Percentiles rank a stretch among this genome's conserved stretches.
Evolutionary conservation across 2,888 invertebrate genomes (phyloP).

Genomic region (Synanthedon vespiformis): DNA sequence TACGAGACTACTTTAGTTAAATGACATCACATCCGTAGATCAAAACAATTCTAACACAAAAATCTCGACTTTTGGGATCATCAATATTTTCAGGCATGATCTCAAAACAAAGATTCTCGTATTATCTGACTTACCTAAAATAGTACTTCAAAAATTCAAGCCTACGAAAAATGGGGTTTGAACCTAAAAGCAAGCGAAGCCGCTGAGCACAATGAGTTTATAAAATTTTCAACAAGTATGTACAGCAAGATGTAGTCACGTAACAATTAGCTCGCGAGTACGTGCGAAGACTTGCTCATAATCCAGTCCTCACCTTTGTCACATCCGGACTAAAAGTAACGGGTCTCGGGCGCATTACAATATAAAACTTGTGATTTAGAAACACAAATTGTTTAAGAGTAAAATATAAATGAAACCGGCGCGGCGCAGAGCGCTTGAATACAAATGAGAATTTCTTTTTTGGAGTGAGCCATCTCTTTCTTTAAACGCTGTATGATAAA

Average conservation of each 20-base stretch:
- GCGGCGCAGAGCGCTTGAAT: conserved; percentile 36
- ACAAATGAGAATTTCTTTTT: conserved; percentile 55
- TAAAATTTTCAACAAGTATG: neutral
- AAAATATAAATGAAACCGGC: conserved; percentile 51
- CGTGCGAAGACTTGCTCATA: conserved; percentile 33
- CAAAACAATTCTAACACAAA: no score
- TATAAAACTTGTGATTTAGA: conserved; percentile 53
- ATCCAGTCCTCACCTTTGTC: conserved; percentile 40
- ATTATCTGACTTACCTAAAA: no score
- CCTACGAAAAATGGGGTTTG: no score
- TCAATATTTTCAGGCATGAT: no score
- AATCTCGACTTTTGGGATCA: no score
- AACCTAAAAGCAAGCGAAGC: no score
- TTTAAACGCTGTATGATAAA: conserved; percentile 54
- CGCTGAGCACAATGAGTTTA: no score
- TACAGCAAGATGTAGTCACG: conserved; percentile 7
- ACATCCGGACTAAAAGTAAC: conserved; percentile 44
- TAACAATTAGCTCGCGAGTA: conserved; percentile 19
- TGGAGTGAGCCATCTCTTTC: conserved; percentile 55
- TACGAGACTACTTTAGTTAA: no score
- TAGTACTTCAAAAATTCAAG: no score
- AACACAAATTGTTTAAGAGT: conserved; percentile 55
- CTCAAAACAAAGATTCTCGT: no score
- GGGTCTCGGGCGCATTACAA: conserved; percentile 32
- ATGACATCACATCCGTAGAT: no score